Percentiles rank a stretch among this genome's conserved stretches.
Evolutionary conservation across 2,113 vertebrate genomes (phyloP).

Genomic region (Oxygymnocypris stewartii): DNA sequence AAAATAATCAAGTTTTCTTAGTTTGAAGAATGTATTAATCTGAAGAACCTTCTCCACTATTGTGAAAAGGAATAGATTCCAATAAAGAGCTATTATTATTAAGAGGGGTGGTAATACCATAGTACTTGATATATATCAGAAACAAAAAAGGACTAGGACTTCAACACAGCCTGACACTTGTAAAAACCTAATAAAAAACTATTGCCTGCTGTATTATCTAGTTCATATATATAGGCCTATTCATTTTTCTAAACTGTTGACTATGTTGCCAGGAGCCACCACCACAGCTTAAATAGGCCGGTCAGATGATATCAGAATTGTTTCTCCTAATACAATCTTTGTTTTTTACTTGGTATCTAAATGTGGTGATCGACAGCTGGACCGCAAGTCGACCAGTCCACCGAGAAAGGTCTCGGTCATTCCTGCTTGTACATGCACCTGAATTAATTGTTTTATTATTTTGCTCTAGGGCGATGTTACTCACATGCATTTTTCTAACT

Average conservation of each 20-base stretch:
- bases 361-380: constrained; percentile 2
- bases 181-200: neutral
- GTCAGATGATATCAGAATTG: neutral
- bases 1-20: neutral
- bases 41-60: neutral
- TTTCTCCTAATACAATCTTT: neutral
- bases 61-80: neutral
- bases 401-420: neutral
- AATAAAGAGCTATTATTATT: neutral
- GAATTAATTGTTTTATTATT: neutral
- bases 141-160: neutral
- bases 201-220: neutral
- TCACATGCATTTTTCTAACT: neutral
- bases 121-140: neutral
- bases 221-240: neutral
- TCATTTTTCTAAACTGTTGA: neutral
- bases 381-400: neutral
- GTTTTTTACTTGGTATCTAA: neutral
- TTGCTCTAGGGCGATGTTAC: neutral
- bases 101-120: neutral
- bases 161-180: neutral
- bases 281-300: neutral
- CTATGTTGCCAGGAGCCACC: neutral
- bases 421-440: neutral
- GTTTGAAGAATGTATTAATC: neutral